These are phyloP conservation scores for Scytalopus superciliaris DNA, from an alignment of 2,113 vertebrate species.

Conservation along the genomic window DNA sequence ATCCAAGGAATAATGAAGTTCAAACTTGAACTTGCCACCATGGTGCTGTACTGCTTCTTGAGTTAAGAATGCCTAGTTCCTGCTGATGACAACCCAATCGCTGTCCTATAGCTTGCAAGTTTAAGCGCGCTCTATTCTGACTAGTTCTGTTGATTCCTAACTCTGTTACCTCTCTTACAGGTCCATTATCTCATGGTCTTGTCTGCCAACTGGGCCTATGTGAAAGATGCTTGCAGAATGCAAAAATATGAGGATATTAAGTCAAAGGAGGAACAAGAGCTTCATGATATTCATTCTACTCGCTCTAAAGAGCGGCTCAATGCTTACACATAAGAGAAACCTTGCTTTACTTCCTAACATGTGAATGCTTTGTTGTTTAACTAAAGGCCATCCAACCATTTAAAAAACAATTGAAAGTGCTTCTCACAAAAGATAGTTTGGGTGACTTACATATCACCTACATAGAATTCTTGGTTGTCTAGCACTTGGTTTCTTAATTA, in stretches of 20 bases:
- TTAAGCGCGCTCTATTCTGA: neutral
- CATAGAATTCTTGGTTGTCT: slow-evolving; percentile 70
- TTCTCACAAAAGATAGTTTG: slow-evolving; percentile 76
- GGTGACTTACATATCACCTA: slow-evolving; percentile 70
- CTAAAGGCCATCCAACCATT: slow-evolving; percentile 78
- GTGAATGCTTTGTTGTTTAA: slow-evolving; percentile 79
- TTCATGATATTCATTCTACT: slow-evolving; percentile 98
- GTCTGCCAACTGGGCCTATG: slow-evolving; percentile 98
- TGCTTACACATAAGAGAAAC: slow-evolving; percentile 91
- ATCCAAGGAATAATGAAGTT: neutral
- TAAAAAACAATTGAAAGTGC: slow-evolving; percentile 75
- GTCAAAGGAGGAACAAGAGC: slow-evolving; percentile 98
- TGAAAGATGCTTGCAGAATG: slow-evolving; percentile 98
- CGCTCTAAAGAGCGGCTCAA: slow-evolving; percentile 99
- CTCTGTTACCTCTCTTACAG: slow-evolving; percentile 66
- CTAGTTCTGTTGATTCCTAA: neutral
- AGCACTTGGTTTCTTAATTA: slow-evolving; percentile 76
- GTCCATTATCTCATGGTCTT: slow-evolving; percentile 99
- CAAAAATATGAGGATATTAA: slow-evolving; percentile 99
- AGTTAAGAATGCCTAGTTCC: neutral
- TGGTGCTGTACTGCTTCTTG: neutral
- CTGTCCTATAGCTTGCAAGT: neutral
- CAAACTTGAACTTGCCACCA: neutral
- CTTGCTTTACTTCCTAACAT: slow-evolving; percentile 44
- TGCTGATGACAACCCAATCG: neutral